Conservation (phyloP, 2,797 vertebrate genomes). For the Danio jaintianensis region DNA sequence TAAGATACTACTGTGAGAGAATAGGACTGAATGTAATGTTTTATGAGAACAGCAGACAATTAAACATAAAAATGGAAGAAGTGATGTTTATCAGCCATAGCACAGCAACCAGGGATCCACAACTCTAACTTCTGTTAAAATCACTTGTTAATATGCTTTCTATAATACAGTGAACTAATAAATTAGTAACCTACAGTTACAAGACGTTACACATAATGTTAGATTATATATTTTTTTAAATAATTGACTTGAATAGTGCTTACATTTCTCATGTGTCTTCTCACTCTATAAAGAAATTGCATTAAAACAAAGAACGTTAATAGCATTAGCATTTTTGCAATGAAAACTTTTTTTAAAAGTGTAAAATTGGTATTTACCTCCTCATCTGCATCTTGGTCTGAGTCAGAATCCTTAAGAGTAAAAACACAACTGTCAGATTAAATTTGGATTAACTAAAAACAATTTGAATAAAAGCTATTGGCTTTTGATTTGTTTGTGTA, state of each 20-base stretch:
- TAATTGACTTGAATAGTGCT: constrained; percentile 68
- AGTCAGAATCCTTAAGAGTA: constrained; percentile 91
- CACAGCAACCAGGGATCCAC: constrained; percentile 78
- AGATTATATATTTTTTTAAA: neutral
- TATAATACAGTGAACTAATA: neutral
- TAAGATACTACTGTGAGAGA: constrained; percentile 33
- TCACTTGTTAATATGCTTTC: neutral
- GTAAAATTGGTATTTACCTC: constrained; percentile 81
- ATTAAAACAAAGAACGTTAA: constrained; percentile 38
- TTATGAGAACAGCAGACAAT: constrained; percentile 34
- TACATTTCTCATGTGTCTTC: constrained; percentile 97
- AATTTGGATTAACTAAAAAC: neutral
- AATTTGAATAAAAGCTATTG: neutral
- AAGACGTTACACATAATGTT: neutral
- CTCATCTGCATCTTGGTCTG: constrained; percentile 95
- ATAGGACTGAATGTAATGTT: constrained; percentile 17
- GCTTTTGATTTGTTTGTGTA: neutral
- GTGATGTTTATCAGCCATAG: constrained; percentile 82
- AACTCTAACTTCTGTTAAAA: constrained; percentile 58
- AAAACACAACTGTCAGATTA: neutral
- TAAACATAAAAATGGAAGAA: constrained; percentile 54
- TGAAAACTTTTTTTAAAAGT: neutral
- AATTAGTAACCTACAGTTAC: neutral
- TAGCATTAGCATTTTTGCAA: neutral
- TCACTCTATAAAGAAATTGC: constrained; percentile 86